Conservation (phyloP, 2,888 invertebrate species). For the Epinotia ramella region DNA sequence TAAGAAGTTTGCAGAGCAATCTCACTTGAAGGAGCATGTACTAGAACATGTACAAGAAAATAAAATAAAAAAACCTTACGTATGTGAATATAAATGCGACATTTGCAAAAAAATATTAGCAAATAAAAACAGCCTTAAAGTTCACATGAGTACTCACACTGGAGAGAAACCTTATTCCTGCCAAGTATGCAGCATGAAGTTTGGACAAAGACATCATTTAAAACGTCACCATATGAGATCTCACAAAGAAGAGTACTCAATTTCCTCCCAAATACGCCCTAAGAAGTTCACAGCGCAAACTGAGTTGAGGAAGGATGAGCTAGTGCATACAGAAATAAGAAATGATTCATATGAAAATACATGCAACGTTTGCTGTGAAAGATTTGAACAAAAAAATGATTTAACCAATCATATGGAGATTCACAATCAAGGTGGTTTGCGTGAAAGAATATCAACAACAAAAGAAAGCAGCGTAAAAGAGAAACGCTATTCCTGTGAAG, state of each 20-base stretch:
- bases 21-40: too few relatives aligned
- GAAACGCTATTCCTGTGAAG: too few relatives aligned
- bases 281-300: slow-evolving; percentile 2
- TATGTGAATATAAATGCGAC: slow-evolving; percentile 12
- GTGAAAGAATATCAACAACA: not conserved
- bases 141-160: not conserved
- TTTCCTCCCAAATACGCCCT: not conserved
- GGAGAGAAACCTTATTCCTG: not conserved
- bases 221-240: not conserved
- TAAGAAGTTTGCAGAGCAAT: too few relatives aligned
- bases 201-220: too few relatives aligned
- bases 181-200: not conserved
- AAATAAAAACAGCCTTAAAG: not conserved
- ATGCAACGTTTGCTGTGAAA: slow-evolving; percentile 11
- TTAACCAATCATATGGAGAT: slow-evolving; percentile 13
- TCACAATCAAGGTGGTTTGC: not conserved
- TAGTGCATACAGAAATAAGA: not conserved
- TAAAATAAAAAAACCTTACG: not conserved
- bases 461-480: not conserved
- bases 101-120: slow-evolving; percentile 2
- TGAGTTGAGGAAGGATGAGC: slow-evolving; percentile 2
- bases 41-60: not conserved
- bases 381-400: slow-evolving; percentile 2
- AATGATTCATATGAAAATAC: not conserved
- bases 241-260: not conserved